These are phyloP conservation scores for Diloba caeruleocephala DNA, from an alignment of 2,888 invertebrate species.

Conservation along the genomic window DNA sequence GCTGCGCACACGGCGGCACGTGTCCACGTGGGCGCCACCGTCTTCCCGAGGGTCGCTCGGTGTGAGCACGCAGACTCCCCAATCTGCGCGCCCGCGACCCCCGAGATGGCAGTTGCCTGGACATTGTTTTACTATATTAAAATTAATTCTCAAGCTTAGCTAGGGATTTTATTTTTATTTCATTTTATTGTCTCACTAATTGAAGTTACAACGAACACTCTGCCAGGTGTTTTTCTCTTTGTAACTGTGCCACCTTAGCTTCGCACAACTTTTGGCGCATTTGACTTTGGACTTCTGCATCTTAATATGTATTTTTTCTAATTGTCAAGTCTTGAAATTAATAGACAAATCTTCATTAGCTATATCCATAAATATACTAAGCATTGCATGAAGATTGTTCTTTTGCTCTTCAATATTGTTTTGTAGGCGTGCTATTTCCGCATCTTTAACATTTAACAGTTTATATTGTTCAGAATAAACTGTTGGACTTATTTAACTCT, in stretches of 20 bases:
- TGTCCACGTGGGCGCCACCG: too few relatives aligned
- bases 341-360: conserved; percentile 58
- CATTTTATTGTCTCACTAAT: conserved; percentile 75
- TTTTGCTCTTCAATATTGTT: conserved; percentile 69
- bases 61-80: too few relatives aligned
- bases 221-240: conserved; percentile 76
- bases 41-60: too few relatives aligned
- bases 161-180: conserved; percentile 71
- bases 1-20: too few relatives aligned
- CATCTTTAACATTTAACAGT: conserved; percentile 66
- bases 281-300: conserved; percentile 76
- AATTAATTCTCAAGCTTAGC: conserved; percentile 81
- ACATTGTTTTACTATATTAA: conserved; percentile 81
- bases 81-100: too few relatives aligned
- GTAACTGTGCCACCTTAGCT: conserved; percentile 71
- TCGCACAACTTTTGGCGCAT: conserved; percentile 70
- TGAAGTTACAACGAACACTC: conserved; percentile 80
- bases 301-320: conserved; percentile 77
- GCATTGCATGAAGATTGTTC: conserved; percentile 63
- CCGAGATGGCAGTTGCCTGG: conserved; percentile 82
- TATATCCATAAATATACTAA: conserved; percentile 66
- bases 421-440: conserved; percentile 67
- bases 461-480: conserved; percentile 67
- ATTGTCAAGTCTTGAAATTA: conserved; percentile 63
- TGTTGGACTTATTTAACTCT: conserved; percentile 54